Evolutionary conservation across 2,888 invertebrate genomes (phyloP).

Genomic region (Amorpha juglandis): DNA sequence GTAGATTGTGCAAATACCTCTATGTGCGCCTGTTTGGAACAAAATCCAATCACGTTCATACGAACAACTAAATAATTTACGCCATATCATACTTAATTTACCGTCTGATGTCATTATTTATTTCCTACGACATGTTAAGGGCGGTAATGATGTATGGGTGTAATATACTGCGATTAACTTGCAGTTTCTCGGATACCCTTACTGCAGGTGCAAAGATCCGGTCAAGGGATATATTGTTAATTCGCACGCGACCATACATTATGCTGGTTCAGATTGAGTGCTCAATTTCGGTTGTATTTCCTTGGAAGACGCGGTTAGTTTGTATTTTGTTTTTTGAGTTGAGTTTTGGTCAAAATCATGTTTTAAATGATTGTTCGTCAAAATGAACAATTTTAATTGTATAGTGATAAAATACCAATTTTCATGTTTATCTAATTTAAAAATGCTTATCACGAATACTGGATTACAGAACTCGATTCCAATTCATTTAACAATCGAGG

Average conservation of each 20-base stretch:
- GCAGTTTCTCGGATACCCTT: constrained; percentile 65
- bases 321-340: not conserved
- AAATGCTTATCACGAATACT: too few species aligned
- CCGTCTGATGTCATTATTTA: constrained; percentile 49
- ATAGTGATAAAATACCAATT: too few species aligned
- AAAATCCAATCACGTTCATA: not conserved
- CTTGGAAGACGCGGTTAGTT: not conserved
- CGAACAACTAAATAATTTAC: constrained; percentile 6
- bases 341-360: not conserved
- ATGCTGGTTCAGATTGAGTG: constrained; percentile 60
- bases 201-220: constrained; percentile 62
- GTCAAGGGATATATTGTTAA: constrained; percentile 54
- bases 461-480: too few species aligned
- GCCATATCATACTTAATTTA: constrained; percentile 48
- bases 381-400: too few species aligned
- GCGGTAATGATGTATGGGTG: constrained; percentile 62
- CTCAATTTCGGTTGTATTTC: constrained; percentile 37
- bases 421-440: too few species aligned
- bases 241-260: constrained; percentile 71
- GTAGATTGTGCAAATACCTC: too few species aligned
- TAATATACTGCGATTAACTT: constrained; percentile 75
- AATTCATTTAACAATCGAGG: too few species aligned
- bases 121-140: constrained; percentile 47
- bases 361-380: not conserved
- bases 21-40: too few species aligned